Base-by-base conservation (phyloP, 2,888 invertebrate species). In the Eupelmus urozonus region DNA sequence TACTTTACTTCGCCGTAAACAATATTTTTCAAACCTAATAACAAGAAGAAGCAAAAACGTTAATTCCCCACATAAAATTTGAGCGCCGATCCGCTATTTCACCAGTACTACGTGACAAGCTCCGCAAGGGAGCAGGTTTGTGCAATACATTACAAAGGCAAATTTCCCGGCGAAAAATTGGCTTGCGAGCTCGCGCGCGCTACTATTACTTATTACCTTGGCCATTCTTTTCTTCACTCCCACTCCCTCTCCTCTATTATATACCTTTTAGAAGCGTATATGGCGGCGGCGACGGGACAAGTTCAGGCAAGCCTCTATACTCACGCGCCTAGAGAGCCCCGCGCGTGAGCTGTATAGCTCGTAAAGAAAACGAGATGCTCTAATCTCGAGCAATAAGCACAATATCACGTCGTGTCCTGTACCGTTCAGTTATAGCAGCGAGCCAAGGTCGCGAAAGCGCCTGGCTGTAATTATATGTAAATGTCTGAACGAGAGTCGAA, bases 291-390 rank as follows among this genome's bases (percentile, higher is more conserved):
- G 25, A 4, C 11, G 27, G 59, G 18, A 40, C 40, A 51, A 25
- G 23, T 20, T 18, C 18, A 4, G 23, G 18, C 23, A 29, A 57
- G 55, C 45, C 25, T n/a, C n/a, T n/a, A n/a, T n/a, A n/a, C n/a
- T 60, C 18, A 4, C 40, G 34, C 60, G 60, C 57, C 53, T 29
- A n/a, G n/a, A n/a, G n/a, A n/a, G n/a, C n/a, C n/a, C n/a, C n/a
- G n/a, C n/a, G n/a, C 51, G 29, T 34, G 9, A 34, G 49, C 49
- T n/a, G 13, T 3, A 4, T 20, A 16, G 20, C 45, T 29, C 59
- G 59, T 63, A 42, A 55, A 77, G 72, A 67, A 71, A 73, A 65
- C 63, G 78, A 73, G 72, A 73, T 73, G 78, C 78, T 67, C 78
- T 78, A 73, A 78, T 78, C 78, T 73, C 78, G 45, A 29, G 51